phyloP scores from a whole-genome alignment of 2,888 invertebrate species.

The Campoplex nolae region DNA sequence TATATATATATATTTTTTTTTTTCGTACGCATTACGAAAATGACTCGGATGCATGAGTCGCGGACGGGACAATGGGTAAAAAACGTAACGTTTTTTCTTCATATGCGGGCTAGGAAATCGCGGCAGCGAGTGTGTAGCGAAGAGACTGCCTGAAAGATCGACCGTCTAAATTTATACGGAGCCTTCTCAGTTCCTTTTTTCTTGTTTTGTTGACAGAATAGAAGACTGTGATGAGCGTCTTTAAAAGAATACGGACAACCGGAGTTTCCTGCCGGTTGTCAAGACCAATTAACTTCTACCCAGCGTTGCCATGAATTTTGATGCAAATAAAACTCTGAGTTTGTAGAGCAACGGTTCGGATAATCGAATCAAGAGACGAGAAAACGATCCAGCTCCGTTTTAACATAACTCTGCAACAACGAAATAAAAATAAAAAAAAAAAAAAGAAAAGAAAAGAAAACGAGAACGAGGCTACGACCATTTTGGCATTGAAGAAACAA shows the following conservation, averaged over 20 bases:
- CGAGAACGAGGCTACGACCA: slow-evolving; percentile 7
- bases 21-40: slow-evolving; percentile 6
- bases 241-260: slow-evolving; percentile 33
- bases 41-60: slow-evolving; percentile 50
- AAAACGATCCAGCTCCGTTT: background rate
- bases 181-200: background rate
- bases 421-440: background rate
- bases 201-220: slow-evolving; percentile 3
- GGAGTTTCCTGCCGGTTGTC: slow-evolving; percentile 49
- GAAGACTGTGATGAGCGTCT: background rate
- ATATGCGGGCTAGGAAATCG: background rate
- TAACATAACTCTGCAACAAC: background rate
- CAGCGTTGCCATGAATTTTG: background rate
- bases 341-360: slow-evolving; percentile 7
- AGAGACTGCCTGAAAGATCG: slow-evolving; percentile 16
- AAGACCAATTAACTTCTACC: slow-evolving; percentile 48
- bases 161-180: slow-evolving; percentile 1
- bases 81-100: slow-evolving; percentile 24
- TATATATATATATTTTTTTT: too few relatives aligned
- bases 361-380: slow-evolving; percentile 13
- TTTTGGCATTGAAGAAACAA: slow-evolving; percentile 5
- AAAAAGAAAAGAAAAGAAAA: background rate
- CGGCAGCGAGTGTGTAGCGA: background rate
- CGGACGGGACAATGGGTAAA: slow-evolving; percentile 41
- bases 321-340: background rate